Percentiles rank a stretch among this genome's conserved stretches.
Evolutionary conservation across 2,797 vertebrate species (phyloP).

Genomic region (Galago senegalensis): DNA sequence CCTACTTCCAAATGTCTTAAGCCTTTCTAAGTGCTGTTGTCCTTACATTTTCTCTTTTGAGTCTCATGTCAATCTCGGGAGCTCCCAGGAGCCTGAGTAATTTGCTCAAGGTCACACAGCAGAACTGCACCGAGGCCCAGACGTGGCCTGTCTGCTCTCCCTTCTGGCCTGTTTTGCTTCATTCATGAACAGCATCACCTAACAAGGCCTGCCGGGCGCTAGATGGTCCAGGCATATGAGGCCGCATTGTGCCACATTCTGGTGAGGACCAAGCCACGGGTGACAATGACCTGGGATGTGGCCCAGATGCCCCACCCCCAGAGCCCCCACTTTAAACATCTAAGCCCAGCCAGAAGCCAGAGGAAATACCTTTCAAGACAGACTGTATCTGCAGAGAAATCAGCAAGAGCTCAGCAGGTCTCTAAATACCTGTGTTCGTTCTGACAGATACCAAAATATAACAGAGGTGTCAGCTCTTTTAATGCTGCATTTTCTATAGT

Average conservation of each 20-base stretch:
- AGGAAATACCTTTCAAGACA: constrained; percentile 73
- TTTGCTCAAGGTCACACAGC: neutral
- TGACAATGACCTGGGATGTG: neutral
- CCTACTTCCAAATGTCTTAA: neutral
- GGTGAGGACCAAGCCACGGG: constrained; percentile 9
- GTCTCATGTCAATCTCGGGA: neutral
- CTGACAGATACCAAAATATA: constrained; percentile 72
- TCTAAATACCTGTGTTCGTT: constrained; percentile 20
- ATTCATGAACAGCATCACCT: neutral
- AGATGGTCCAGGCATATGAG: neutral
- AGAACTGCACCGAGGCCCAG: neutral
- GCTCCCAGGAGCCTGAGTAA: neutral
- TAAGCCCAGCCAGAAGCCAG: constrained; percentile 23
- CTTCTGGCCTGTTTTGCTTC: neutral
- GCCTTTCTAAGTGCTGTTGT: neutral
- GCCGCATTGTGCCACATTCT: neutral
- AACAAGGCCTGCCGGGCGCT: neutral
- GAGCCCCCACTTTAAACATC: neutral
- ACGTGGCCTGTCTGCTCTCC: neutral
- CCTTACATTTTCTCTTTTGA: neutral
- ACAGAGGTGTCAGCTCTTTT: constrained; percentile 65
- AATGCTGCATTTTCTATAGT: constrained; percentile 59
- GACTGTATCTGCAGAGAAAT: constrained; percentile 62
- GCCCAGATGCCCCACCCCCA: constrained; percentile 56
- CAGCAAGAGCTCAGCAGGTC: constrained; percentile 41